Conservation (phyloP, 1,140 invertebrate genomes). For the Pseudomyrmex pallidus region DNA sequence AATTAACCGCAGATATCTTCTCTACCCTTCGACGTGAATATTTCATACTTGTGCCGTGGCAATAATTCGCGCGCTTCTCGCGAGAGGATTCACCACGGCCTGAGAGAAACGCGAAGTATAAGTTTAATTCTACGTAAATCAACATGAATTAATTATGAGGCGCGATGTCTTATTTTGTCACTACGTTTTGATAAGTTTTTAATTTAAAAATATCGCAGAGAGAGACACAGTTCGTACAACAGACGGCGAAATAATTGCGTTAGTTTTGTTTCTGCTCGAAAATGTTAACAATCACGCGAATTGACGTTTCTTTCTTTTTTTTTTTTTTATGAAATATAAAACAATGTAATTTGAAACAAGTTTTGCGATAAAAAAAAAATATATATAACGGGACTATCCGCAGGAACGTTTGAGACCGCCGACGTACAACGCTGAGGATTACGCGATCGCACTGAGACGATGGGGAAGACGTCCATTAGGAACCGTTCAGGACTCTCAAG, state of each 20-base stretch:
- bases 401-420: slow-evolving; percentile 93
- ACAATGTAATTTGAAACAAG: not conserved
- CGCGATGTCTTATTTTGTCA: not conserved
- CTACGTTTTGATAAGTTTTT: not conserved
- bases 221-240: not conserved
- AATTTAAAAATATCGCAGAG: not conserved
- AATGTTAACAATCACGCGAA: not conserved
- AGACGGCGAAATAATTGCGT: not conserved
- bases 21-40: slow-evolving; percentile 50
- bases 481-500: slow-evolving; percentile 78
- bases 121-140: not conserved
- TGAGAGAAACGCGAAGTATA: too few relatives aligned
- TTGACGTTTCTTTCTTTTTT: not conserved
- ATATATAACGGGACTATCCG: slow-evolving; percentile 30
- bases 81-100: slow-evolving; percentile 1
- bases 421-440: slow-evolving; percentile 94
- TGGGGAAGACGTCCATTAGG: slow-evolving; percentile 88
- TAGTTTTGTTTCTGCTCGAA: not conserved
- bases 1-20: slow-evolving; percentile 57
- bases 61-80: slow-evolving; percentile 20
- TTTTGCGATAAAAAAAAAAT: not conserved
- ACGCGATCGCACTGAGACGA: slow-evolving; percentile 90
- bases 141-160: slow-evolving; percentile 1
- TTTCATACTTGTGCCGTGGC: slow-evolving; percentile 38
- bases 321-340: not conserved